These are phyloP conservation scores for Acromyrmex heyeri DNA, from an alignment of 1,140 invertebrate species.

Conservation along the genomic window DNA sequence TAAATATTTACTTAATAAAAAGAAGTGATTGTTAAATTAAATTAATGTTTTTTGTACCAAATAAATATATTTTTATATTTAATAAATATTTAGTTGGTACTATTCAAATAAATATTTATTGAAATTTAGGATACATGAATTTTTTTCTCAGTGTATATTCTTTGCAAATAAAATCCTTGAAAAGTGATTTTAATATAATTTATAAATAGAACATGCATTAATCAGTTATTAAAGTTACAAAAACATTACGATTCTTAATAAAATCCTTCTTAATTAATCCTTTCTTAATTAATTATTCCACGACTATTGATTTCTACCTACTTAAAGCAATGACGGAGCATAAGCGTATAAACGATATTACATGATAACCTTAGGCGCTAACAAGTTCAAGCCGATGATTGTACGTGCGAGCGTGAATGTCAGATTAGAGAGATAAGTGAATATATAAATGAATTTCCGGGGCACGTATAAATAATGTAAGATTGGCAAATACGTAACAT, in stretches of 20 bases:
- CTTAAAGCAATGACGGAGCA: slow-evolving; percentile 74
- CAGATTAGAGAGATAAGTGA: slow-evolving; percentile 80
- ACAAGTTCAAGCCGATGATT: slow-evolving; percentile 79
- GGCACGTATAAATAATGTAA: slow-evolving; percentile 49
- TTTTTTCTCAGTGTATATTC: not conserved
- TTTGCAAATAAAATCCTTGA: not conserved
- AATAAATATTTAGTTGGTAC: no score
- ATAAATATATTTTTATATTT: no score
- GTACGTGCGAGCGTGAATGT: slow-evolving; percentile 54
- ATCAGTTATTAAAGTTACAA: slow-evolving; percentile 2
- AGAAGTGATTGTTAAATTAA: no score
- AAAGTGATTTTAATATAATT: not conserved
- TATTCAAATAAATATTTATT: no score
- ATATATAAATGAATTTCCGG: slow-evolving; percentile 68
- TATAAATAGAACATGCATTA: not conserved
- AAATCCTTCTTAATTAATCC: not conserved
- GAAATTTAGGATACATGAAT: no score
- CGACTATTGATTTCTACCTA: slow-evolving; percentile 67
- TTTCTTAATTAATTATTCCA: slow-evolving; percentile 72
- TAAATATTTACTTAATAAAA: no score
- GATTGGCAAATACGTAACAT: not conserved
- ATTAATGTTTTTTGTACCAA: no score
- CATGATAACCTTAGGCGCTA: slow-evolving; percentile 79
- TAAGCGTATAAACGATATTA: slow-evolving; percentile 76
- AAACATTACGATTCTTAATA: slow-evolving; percentile 39